Conservation (phyloP, 1,140 invertebrate species). For the Palaemon carinicauda region DNA sequence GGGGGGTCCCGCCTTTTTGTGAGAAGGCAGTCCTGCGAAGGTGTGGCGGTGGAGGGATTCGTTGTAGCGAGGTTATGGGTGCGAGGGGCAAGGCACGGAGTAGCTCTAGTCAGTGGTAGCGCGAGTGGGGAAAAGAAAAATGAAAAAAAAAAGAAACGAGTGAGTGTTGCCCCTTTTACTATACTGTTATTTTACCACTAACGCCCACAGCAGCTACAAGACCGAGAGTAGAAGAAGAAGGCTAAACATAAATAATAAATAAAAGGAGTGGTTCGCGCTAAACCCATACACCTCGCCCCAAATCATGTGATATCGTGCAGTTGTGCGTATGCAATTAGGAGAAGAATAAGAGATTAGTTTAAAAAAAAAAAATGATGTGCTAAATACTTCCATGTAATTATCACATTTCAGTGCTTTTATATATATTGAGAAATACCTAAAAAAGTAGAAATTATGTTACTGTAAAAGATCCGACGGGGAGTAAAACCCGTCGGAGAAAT, state of each 20-base stretch:
- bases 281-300: neutral
- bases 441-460: neutral
- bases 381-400: conserved; percentile 28
- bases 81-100: conserved; percentile 9
- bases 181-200: neutral
- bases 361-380: conserved; percentile 10
- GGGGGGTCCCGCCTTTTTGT: neutral
- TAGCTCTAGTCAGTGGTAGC: conserved; percentile 22
- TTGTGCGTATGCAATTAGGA: conserved; percentile 15
- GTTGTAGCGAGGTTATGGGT: conserved; percentile 14
- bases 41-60: neutral
- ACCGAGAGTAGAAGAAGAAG: too few species aligned
- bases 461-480: neutral
- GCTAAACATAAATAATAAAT: too few species aligned
- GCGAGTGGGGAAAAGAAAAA: neutral
- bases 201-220: neutral
- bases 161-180: neutral
- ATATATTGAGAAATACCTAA: neutral
- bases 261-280: neutral
- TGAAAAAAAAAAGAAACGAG: too few species aligned
- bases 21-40: neutral
- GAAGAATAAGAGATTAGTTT: too few species aligned
- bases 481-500: neutral
- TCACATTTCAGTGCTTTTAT: conserved; percentile 24
- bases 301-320: conserved; percentile 37